A percentile compares a stretch with the other conserved stretches of the same genome.
Evolutionary conservation across 2,888 invertebrate genomes (phyloP).

Genomic region (Mantis religiosa): DNA sequence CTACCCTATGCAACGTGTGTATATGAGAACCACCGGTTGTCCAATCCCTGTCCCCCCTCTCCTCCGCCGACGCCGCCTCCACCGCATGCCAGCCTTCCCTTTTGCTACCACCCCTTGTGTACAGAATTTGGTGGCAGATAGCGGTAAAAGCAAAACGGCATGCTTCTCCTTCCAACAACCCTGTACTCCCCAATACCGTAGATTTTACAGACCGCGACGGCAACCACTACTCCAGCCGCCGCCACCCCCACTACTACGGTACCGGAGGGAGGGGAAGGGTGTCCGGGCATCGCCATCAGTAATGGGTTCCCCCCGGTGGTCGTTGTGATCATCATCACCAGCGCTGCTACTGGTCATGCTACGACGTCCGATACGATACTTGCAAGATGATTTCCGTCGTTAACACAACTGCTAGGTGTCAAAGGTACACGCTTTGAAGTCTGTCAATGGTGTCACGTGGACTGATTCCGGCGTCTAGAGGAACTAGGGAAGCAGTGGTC

Average conservation of each 20-base stretch:
- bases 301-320: constrained; percentile 12
- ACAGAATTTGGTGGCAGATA: neutral
- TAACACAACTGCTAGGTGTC: constrained; percentile 11
- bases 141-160: neutral
- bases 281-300: constrained; percentile 11
- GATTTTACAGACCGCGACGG: neutral
- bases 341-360: neutral
- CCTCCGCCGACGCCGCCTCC: neutral
- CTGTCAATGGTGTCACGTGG: neutral
- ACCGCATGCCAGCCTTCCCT: neutral
- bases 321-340: neutral
- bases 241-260: neutral
- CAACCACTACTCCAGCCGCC: neutral
- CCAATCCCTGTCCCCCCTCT: neutral
- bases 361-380: constrained; percentile 19
- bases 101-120: neutral
- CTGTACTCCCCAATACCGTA: neutral
- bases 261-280: neutral
- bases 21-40: neutral
- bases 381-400: constrained; percentile 25
- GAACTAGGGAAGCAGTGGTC: neutral
- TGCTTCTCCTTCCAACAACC: neutral
- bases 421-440: neutral
- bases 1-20: neutral
- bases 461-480: neutral